These are phyloP conservation scores for Chymomyza caudatula DNA, from an alignment of 2,888 invertebrate species.

Conservation along the genomic window DNA sequence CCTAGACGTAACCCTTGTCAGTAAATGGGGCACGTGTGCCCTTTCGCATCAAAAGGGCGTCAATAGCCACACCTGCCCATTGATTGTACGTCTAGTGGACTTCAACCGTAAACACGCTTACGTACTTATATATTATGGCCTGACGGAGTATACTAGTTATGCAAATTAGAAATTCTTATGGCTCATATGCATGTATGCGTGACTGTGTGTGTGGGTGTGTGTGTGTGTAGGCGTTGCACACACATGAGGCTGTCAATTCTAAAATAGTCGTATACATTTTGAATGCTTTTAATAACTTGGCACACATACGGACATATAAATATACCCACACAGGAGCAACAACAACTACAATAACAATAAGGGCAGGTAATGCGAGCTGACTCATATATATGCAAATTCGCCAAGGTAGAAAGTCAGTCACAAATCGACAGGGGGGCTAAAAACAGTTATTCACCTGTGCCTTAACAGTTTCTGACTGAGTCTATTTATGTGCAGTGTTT, in stretches of 20 bases:
- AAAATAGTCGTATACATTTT: conserved; percentile 27
- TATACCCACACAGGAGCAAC: not conserved
- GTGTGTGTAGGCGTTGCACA: not conserved
- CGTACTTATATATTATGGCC: not conserved
- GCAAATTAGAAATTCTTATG: not conserved
- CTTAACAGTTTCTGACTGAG: not conserved
- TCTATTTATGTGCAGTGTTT: not conserved
- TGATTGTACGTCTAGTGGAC: not conserved
- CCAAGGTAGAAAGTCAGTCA: not conserved
- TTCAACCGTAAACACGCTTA: not conserved
- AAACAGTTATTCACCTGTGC: not conserved
- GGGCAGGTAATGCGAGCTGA: conserved; percentile 18
- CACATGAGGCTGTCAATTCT: conserved; percentile 8
- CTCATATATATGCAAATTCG: conserved; percentile 2
- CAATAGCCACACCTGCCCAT: not conserved
- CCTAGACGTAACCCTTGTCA: not conserved
- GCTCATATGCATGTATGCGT: not conserved
- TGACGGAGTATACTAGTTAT: not conserved
- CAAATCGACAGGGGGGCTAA: not conserved
- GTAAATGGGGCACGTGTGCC: not conserved
- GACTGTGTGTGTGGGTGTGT: not conserved
- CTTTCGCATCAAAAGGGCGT: not conserved
- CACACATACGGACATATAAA: conserved; percentile 18
- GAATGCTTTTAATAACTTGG: conserved; percentile 69
- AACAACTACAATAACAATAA: conserved; percentile 23